Evolutionary conservation across 1,140 invertebrate genomes (phyloP), one percentile per base, ranked within the genome.

Genomic region (Lordiphosa mommai): DNA sequence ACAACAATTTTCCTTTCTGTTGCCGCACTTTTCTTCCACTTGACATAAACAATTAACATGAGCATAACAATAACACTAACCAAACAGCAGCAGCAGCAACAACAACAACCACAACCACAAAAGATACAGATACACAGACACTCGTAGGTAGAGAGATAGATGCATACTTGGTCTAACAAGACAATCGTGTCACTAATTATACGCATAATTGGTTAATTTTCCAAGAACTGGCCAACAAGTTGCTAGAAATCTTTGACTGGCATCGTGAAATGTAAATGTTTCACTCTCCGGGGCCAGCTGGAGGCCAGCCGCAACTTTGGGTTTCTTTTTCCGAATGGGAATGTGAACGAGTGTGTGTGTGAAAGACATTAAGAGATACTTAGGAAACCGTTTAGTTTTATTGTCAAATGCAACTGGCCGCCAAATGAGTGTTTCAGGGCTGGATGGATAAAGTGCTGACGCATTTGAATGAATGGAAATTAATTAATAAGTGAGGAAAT

Each of bases 101-200:
- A 23, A 23, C 20, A 23, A 23, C 20, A 4, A 23, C 20, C 0
- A 23, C 20, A 23, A 20, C 17, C 1, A 20, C 17, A 27, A 63
- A 32, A 32, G 30, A 46, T 14, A 17, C 34, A 27, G 52, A 44
- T 61, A 47, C 50, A 40, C 23, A 14, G 6, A 27, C 23, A 5
- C 2, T 27, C 23, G 17, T 52, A 13, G 12, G 16, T 46, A 33
- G 20, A 38, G 36, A 27, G 4, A 13, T 7, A 43, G 6, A 29
- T 43, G 27, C 9, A 53, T 29, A 64, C 36, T n/a, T 47, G 36
- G 30, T 20, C 70, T 55, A 80, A 80, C 65, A 70, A 80, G 74
- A 84, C 72, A 84, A 84, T 85, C 79, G 77, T 85, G 79, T 77
- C 79, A 85, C 79, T 84, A 85, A 84, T 84, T 84, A 84, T 65